These are phyloP conservation scores for Loris lydekkerianus DNA, from an alignment of 2,797 vertebrate species.

Conservation along the genomic window DNA sequence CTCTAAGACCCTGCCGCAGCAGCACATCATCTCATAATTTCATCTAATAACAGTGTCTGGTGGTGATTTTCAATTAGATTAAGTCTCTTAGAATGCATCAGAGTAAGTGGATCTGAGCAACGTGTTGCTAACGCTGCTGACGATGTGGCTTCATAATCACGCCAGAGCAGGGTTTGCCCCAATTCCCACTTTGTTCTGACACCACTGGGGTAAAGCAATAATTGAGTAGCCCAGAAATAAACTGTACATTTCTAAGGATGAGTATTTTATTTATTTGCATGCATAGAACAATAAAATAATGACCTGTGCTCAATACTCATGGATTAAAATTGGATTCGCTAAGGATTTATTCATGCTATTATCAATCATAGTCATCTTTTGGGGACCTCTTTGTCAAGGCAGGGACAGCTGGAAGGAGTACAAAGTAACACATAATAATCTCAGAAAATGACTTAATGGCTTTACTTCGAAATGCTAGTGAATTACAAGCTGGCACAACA, in stretches of 20 bases:
- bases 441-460: neutral
- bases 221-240: neutral
- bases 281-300: neutral
- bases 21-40: slow-evolving; percentile 77
- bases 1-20: slow-evolving; percentile 68
- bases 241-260: neutral
- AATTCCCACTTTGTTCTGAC: neutral
- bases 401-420: neutral
- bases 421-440: neutral
- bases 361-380: neutral
- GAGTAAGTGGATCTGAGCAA: slow-evolving; percentile 67
- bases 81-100: neutral
- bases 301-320: neutral
- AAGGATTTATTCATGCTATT: neutral
- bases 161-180: neutral
- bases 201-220: neutral
- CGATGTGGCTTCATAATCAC: neutral
- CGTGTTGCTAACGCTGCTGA: slow-evolving; percentile 61
- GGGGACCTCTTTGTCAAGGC: neutral
- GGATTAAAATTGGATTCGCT: neutral
- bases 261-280: neutral
- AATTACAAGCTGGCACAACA: neutral
- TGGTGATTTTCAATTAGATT: slow-evolving; percentile 78
- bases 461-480: neutral
- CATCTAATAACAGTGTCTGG: slow-evolving; percentile 71